Evolutionary conservation across 2,888 invertebrate species (phyloP), one percentile per base, ranked within the genome.

Genomic region (Trichacis sp.): DNA sequence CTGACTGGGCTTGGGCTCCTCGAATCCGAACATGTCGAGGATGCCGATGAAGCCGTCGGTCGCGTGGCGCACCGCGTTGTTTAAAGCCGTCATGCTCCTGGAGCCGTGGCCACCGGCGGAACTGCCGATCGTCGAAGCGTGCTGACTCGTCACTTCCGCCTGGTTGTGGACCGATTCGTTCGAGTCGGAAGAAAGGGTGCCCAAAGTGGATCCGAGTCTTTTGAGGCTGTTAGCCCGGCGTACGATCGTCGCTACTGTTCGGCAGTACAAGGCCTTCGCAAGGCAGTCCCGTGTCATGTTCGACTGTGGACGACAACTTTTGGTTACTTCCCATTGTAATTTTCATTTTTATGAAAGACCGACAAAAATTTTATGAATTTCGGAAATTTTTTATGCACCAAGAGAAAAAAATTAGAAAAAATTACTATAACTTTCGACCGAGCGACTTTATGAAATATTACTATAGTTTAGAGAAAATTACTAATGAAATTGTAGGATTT

Each of bases 1-100:
- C 72, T 94, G 94, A 75, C 94, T 92, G 1, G 94, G 94, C 85
- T 93, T 92, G 24, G 94, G 93, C 82, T 95, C 95, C 86, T 97
- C 96, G 86, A 97, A 97, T 3, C 97, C 97, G 86, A 97, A 97
- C 96, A 97, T 96, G 84, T 97, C 97, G 56, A 97, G 87, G 78
- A 97, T 96, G 42, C 96, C 96, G 71, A 97, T 96, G 85, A 96
- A 96, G 8, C 96, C 96, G 84, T 96, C 96, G 1, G 96, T 96
- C 30, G 95, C 95, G 86, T 95, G 95, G 46, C 95, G 88, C 56
- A 96, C 95, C 1, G 96, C 96, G 85, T 95, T 95, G 85, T 96
- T 95, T 52, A 96, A 87, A 2, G 93, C 95, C 9, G 94, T 93
- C 95, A 96, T 95, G 15, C 94, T 94, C 81, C 94, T 93, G 70